Conservation (phyloP, 64 coral and sea anemone species). For the Hydrozoanthus tunicans region DNA sequence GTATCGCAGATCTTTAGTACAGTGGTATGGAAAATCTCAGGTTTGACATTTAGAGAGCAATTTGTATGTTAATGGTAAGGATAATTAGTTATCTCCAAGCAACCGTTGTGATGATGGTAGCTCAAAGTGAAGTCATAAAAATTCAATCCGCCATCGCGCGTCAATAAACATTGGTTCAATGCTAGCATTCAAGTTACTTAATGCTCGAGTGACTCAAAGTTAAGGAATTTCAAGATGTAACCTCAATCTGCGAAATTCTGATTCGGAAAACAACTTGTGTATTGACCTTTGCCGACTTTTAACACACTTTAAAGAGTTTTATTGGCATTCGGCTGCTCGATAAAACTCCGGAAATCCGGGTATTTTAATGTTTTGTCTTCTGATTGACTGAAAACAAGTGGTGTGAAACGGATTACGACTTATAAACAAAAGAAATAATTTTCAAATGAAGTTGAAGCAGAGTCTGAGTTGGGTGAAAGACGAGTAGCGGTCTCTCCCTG, state of each 20-base stretch:
- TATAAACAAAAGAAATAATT: slow-evolving; percentile 41
- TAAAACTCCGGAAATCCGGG: slow-evolving; percentile 49
- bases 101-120: slow-evolving; percentile 27
- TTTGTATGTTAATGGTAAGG: slow-evolving; percentile 10
- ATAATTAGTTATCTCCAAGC: slow-evolving; percentile 24
- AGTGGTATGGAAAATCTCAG: not conserved
- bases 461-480: slow-evolving; percentile 1
- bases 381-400: slow-evolving; percentile 24
- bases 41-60: not conserved
- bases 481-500: not conserved
- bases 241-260: not conserved
- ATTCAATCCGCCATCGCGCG: not conserved
- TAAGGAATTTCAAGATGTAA: not conserved
- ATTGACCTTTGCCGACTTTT: not conserved
- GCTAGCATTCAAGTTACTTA: not conserved
- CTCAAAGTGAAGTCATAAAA: not conserved
- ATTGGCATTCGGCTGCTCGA: not conserved
- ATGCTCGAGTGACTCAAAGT: slow-evolving; percentile 20
- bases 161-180: slow-evolving; percentile 35
- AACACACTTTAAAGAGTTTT: not conserved
- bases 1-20: too few species aligned
- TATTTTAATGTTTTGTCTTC: slow-evolving; percentile 33
- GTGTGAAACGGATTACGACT: slow-evolving; percentile 17
- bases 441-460: not conserved
- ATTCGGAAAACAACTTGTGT: slow-evolving; percentile 4